phyloP scores from a whole-genome alignment of 2,113 vertebrate species.

The Hydrolagus affinis region DNA sequence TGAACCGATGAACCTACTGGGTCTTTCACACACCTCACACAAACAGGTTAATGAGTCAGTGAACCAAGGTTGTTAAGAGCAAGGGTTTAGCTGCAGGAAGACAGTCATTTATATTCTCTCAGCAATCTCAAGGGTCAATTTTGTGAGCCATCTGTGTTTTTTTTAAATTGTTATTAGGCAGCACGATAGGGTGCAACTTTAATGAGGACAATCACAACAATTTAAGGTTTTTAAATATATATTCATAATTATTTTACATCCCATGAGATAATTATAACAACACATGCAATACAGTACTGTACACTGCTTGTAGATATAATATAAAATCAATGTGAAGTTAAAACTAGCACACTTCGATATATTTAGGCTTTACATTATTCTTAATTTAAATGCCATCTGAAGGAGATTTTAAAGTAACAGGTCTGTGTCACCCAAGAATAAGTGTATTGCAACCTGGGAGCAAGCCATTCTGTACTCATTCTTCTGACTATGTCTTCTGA shows the following conservation, averaged over 20 bases:
- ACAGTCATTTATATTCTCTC: neutral
- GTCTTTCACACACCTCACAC: neutral
- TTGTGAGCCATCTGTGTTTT: neutral
- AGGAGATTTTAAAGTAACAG: too few relatives aligned
- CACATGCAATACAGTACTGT: too few relatives aligned
- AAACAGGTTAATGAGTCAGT: neutral
- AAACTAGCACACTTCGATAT: too few relatives aligned
- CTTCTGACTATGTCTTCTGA: too few relatives aligned
- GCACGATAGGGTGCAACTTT: neutral
- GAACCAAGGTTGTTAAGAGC: neutral
- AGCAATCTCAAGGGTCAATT: neutral
- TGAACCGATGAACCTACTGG: slow-evolving; percentile 9
- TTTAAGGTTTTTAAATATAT: neutral
- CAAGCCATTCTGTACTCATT: too few relatives aligned
- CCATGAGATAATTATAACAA: neutral
- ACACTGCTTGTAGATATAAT: neutral
- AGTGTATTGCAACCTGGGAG: too few relatives aligned
- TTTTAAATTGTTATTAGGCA: neutral
- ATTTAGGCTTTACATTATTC: too few relatives aligned
- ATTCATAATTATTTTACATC: neutral
- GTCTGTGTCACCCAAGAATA: too few relatives aligned
- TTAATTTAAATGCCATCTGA: too few relatives aligned
- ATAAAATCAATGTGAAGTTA: too few relatives aligned
- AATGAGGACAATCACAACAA: neutral
- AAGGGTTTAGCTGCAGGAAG: neutral